These are phyloP conservation scores for Littorina saxatilis DNA, from an alignment of 1,140 invertebrate genomes.

Conservation along the genomic window DNA sequence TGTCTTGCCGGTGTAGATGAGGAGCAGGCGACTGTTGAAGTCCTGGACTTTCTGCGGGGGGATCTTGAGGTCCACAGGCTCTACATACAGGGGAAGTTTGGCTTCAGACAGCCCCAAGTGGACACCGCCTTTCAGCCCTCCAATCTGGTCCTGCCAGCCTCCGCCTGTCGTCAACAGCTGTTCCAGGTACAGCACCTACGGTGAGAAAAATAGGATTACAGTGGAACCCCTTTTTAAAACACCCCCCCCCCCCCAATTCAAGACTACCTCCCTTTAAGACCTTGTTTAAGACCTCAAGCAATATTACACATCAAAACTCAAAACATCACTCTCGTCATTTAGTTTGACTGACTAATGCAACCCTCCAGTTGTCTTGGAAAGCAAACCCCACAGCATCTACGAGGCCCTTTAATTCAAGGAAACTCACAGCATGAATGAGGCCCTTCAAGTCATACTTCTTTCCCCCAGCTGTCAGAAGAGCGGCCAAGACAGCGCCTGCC, in stretches of 20 bases:
- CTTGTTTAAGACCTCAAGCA: no score
- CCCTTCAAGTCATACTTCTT: constrained; percentile 64
- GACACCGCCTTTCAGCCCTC: constrained; percentile 76
- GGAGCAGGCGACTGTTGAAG: constrained; percentile 75
- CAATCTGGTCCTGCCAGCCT: constrained; percentile 80
- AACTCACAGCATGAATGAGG: constrained; percentile 74
- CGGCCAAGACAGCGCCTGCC: constrained; percentile 75
- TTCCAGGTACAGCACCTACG: constrained; percentile 77
- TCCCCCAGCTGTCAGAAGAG: constrained; percentile 75
- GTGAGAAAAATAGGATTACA: background rate
- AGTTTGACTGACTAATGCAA: no score
- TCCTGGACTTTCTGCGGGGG: constrained; percentile 60
- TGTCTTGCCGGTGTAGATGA: constrained; percentile 80
- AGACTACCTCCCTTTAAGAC: no score
- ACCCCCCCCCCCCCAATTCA: no score
- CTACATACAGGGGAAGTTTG: constrained; percentile 72
- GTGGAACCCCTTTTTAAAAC: no score
- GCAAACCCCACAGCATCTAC: no score
- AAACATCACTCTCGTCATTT: no score
- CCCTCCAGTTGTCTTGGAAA: no score
- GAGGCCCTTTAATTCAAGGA: no score
- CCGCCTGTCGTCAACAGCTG: constrained; percentile 79
- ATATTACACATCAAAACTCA: no score
- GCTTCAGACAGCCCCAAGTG: constrained; percentile 74
- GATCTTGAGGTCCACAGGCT: constrained; percentile 67